These are phyloP conservation scores for Lagocephalus sceleratus DNA, from an alignment of 2,797 vertebrate genomes.

Conservation along the genomic window DNA sequence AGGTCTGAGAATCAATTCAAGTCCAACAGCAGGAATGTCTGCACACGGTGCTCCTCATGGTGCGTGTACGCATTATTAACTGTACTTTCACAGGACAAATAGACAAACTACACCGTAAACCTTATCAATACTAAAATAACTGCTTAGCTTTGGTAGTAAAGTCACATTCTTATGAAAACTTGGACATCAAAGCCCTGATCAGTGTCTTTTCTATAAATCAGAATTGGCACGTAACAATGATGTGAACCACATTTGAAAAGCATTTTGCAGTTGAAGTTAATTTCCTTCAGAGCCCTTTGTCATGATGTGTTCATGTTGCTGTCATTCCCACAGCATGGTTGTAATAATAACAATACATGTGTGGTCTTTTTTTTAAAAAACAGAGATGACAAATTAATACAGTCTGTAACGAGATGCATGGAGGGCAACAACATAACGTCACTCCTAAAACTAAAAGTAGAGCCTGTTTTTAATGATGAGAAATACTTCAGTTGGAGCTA, in stretches of 20 bases:
- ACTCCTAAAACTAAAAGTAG: background rate
- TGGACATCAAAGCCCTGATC: constrained; percentile 17
- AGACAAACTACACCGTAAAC: background rate
- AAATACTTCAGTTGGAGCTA: background rate
- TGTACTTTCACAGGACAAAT: background rate
- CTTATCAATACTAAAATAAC: background rate
- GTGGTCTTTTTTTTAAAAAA: background rate
- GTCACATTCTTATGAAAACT: constrained; percentile 20
- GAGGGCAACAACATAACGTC: background rate
- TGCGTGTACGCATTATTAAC: background rate
- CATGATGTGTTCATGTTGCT: constrained; percentile 13
- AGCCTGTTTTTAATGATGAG: background rate
- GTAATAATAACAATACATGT: constrained; percentile 2
- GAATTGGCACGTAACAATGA: constrained; percentile 22
- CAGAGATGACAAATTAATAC: background rate
- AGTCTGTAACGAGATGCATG: background rate
- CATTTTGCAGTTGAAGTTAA: constrained; percentile 22
- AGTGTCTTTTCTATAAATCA: constrained; percentile 32
- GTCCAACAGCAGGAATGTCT: background rate
- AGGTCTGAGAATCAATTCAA: background rate
- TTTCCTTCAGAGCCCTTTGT: constrained; percentile 13
- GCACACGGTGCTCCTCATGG: background rate
- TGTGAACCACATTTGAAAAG: constrained; percentile 27
- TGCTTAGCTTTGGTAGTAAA: background rate
- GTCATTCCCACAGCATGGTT: background rate